A percentile compares a stretch with the other conserved stretches of the same genome.
Conservation (phyloP, 2,888 invertebrate genomes). For the Acrocera orbiculus region DNA sequence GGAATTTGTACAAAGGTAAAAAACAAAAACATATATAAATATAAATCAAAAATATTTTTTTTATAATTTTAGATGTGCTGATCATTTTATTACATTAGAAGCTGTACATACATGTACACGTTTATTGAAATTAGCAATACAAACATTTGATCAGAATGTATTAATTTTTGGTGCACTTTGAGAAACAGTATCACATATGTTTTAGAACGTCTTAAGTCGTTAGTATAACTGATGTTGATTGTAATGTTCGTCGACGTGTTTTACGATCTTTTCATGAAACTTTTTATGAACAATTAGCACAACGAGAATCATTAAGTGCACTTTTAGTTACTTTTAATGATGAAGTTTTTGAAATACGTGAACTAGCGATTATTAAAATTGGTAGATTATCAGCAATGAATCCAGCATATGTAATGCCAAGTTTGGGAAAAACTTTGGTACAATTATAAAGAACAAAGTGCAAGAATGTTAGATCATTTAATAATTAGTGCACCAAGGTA, state of each 20-base stretch:
- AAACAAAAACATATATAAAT: neutral
- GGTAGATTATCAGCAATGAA: slow-evolving; percentile 86
- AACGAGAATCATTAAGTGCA: slow-evolving; percentile 85
- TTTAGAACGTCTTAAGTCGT: slow-evolving; percentile 78
- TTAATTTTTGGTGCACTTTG: slow-evolving; percentile 69
- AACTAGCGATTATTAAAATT: slow-evolving; percentile 82
- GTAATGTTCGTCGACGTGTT: slow-evolving; percentile 86
- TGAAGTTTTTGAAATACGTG: slow-evolving; percentile 89
- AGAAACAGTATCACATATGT: slow-evolving; percentile 81
- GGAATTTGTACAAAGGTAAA: slow-evolving; percentile 60
- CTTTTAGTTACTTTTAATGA: slow-evolving; percentile 92
- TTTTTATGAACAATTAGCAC: slow-evolving; percentile 89
- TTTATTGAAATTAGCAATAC: slow-evolving; percentile 66
- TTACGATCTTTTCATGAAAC: slow-evolving; percentile 75
- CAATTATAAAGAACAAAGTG: slow-evolving; percentile 92
- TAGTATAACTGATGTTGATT: slow-evolving; percentile 88
- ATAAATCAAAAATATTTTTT: neutral
- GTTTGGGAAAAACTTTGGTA: slow-evolving; percentile 78
- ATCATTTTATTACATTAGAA: slow-evolving; percentile 80
- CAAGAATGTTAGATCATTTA: slow-evolving; percentile 85
- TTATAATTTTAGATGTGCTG: slow-evolving; percentile 53
- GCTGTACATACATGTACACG: slow-evolving; percentile 89
- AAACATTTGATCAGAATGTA: slow-evolving; percentile 34
- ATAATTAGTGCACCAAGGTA: slow-evolving; percentile 74
- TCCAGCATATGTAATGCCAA: slow-evolving; percentile 97